These are phyloP conservation scores for Venusia cambrica DNA, from an alignment of 2,888 invertebrate species.

Conservation along the genomic window DNA sequence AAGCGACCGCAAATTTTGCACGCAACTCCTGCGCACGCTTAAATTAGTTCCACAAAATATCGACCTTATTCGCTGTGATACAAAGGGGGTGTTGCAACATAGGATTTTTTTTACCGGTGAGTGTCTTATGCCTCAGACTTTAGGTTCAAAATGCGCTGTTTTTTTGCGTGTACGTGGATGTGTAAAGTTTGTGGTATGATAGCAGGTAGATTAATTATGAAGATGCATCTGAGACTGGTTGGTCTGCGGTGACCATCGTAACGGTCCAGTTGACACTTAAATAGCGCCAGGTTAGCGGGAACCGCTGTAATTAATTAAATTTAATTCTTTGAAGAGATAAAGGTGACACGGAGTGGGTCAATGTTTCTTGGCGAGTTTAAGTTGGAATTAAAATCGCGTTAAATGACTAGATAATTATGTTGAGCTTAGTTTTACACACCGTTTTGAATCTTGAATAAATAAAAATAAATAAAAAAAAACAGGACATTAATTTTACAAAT, in stretches of 20 bases:
- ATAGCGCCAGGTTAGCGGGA: slow-evolving; percentile 45
- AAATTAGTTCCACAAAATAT: too few species aligned
- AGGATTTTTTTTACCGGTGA: neutral
- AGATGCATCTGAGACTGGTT: slow-evolving; percentile 64
- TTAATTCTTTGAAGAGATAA: slow-evolving; percentile 46
- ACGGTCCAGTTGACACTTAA: slow-evolving; percentile 51
- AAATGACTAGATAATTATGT: neutral
- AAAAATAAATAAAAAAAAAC: too few species aligned
- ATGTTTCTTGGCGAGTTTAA: slow-evolving; percentile 18
- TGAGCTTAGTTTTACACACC: too few species aligned
- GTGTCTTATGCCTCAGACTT: slow-evolving; percentile 1
- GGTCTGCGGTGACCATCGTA: slow-evolving; percentile 34
- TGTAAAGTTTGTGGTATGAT: slow-evolving; percentile 35
- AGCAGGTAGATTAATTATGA: slow-evolving; percentile 66
- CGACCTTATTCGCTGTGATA: too few species aligned
- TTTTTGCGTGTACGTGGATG: slow-evolving; percentile 1
- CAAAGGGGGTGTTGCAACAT: too few species aligned
- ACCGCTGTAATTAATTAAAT: slow-evolving; percentile 35
- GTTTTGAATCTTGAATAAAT: too few species aligned
- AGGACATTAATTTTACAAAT: too few species aligned
- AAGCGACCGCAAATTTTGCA: slow-evolving; percentile 11
- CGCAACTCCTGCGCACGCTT: slow-evolving; percentile 4
- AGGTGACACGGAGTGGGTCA: slow-evolving; percentile 35
- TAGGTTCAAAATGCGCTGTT: slow-evolving; percentile 21
- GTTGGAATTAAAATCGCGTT: slow-evolving; percentile 9